A percentile compares a stretch with the other conserved stretches of the same genome.
phyloP scores from a whole-genome alignment of 2,888 invertebrate species.

The Trissoscelio sp. region DNA sequence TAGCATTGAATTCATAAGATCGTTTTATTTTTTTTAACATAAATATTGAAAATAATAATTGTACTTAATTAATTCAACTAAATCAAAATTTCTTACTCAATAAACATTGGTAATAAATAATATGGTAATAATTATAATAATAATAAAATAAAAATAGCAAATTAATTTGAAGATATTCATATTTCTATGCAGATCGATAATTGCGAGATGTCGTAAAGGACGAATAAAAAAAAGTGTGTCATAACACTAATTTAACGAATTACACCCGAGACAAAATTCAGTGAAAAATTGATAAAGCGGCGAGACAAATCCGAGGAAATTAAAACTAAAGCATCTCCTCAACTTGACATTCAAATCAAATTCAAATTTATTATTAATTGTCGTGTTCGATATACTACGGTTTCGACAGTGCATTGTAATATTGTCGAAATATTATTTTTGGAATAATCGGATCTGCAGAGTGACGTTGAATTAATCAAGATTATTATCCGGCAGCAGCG shows the following conservation, averaged over 20 bases:
- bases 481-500: neutral
- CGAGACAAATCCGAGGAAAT: slow-evolving; percentile 30
- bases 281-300: slow-evolving; percentile 33
- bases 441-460: neutral
- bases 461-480: neutral
- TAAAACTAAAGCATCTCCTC: slow-evolving; percentile 20
- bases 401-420: neutral
- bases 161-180: neutral
- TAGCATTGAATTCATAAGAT: too few species aligned
- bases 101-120: too few species aligned
- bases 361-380: slow-evolving; percentile 20
- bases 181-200: slow-evolving; percentile 15
- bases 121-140: too few species aligned
- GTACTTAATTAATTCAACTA: too few species aligned
- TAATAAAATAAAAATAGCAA: too few species aligned
- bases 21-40: too few species aligned
- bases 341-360: slow-evolving; percentile 34
- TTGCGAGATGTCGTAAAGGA: slow-evolving; percentile 26
- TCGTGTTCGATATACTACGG: slow-evolving; percentile 13
- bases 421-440: neutral
- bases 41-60: too few species aligned
- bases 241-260: slow-evolving; percentile 28
- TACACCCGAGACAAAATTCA: slow-evolving; percentile 18
- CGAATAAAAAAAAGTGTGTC: slow-evolving; percentile 23
- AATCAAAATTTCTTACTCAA: too few species aligned